Base-by-base conservation (phyloP, 2,797 vertebrate species). In the Dermochelys coriacea region DNA sequence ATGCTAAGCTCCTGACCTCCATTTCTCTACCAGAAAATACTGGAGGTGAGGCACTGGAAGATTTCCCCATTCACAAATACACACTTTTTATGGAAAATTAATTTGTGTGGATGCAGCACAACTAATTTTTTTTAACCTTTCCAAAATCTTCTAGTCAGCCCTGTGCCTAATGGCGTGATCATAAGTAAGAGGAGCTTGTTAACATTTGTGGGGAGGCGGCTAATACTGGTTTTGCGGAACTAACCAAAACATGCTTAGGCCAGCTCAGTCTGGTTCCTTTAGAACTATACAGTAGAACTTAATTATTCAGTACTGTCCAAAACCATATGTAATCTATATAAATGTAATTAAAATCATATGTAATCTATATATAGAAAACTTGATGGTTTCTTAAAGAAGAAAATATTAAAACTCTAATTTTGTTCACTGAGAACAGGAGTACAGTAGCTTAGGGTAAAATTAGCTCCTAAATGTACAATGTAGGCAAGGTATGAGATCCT, bases 21-120 rank as follows among this genome's bases (percentile, higher is more conserved):
- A 15, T 15, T 57, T 71, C 52, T 84, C 75, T 0, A 12, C n/a
- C 27, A 68, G 29, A 0, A 2, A 82, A 10, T 5, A 37, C 6
- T 77, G 18, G 2, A 2, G 78, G 37, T 83, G 84, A 29, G 7
- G 21, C 84, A 37, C 45, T 82, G 29, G 21, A 68, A 75, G 3
- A 57, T 21, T 55, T 91, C 82, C 3, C 49, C 14, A 5, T 25
- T 10, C 49, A 50, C 74, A 87, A 5, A 23, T n/a, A 8, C 3
- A 2, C 51, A 27, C 0, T 75, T 92, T 87, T 86, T n/a, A 71
- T 12, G n/a, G 49, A 59, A 25, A 29, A 37, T 16, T 1, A 68
- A 19, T 47, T 4, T 34, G 84, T 86, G 12, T 51, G 47, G 12
- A 52, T 71, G 27, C 11, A 86, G 12, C 27, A 16, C 83, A 50